Conservation (phyloP, 2,888 invertebrate species). For the Dryomyza anilis region DNA sequence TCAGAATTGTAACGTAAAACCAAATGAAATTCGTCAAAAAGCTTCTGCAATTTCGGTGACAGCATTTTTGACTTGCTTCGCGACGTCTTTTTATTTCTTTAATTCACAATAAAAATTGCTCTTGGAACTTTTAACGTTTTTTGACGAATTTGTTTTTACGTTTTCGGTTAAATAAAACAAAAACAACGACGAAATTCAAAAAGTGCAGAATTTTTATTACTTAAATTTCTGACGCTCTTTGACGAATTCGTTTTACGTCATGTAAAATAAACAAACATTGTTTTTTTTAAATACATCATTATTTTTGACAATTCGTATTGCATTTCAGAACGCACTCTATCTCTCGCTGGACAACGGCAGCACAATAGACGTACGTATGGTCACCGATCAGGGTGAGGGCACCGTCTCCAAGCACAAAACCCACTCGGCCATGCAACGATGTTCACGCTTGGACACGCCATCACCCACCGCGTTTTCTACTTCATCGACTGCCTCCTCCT, state of each 20-base stretch:
- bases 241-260: no score
- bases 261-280: no score
- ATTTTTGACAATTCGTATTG: not conserved
- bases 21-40: no score
- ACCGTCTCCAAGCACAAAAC: slow-evolving; percentile 41
- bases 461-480: slow-evolving; percentile 50
- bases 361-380: slow-evolving; percentile 57
- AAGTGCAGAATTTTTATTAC: slow-evolving; percentile 4
- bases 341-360: slow-evolving; percentile 57
- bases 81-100: no score
- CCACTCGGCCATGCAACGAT: slow-evolving; percentile 38
- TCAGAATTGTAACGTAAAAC: no score
- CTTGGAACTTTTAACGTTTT: no score
- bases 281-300: not conserved
- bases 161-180: no score
- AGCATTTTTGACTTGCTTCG: no score
- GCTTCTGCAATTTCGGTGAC: no score
- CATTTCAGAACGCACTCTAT: slow-evolving; percentile 46
- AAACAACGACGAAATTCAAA: no score
- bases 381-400: slow-evolving; percentile 55
- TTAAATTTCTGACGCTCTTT: not conserved
- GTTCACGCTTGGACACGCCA: slow-evolving; percentile 44
- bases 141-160: no score
- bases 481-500: slow-evolving; percentile 41
- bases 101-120: no score